Percentiles rank a stretch among this genome's conserved stretches.
Evolutionary conservation across 1,140 invertebrate species (phyloP).

Genomic region (Hermetia illucens): DNA sequence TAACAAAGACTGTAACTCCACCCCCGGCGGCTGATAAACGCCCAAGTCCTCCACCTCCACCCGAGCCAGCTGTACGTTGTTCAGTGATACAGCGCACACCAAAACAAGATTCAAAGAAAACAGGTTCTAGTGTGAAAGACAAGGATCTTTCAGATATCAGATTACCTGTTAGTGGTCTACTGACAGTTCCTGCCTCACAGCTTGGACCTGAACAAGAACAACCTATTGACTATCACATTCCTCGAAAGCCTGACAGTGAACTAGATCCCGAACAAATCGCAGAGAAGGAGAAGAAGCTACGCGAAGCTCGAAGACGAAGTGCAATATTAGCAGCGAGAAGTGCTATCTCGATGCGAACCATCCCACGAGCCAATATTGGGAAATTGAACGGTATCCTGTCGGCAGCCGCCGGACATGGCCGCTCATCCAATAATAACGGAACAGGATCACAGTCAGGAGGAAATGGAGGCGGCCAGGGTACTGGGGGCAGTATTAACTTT

Average conservation of each 20-base stretch:
- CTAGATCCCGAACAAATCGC: conserved; percentile 13
- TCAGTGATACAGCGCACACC: conserved; percentile 75
- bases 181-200: too few species aligned
- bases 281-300: conserved; percentile 18
- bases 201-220: conserved; percentile 55
- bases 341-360: conserved; percentile 24
- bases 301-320: conserved; percentile 21
- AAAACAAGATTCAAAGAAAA: conserved; percentile 18
- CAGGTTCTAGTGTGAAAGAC: too few species aligned
- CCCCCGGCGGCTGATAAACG: conserved; percentile 38
- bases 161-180: conserved; percentile 32
- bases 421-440: conserved; percentile 34
- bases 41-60: conserved; percentile 31
- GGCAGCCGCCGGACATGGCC: conserved; percentile 61
- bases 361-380: conserved; percentile 22
- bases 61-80: conserved; percentile 36
- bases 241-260: conserved; percentile 22
- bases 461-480: conserved; percentile 13
- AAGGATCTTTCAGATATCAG: conserved; percentile 34
- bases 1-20: conserved; percentile 16
- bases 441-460: conserved; percentile 27
- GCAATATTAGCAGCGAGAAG: conserved; percentile 23
- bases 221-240: conserved; percentile 76
- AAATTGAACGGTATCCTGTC: conserved; percentile 41
- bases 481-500: conserved; percentile 31